Conservation (phyloP, 2,797 vertebrate genomes). For the Paedocypris micromegethes region DNA sequence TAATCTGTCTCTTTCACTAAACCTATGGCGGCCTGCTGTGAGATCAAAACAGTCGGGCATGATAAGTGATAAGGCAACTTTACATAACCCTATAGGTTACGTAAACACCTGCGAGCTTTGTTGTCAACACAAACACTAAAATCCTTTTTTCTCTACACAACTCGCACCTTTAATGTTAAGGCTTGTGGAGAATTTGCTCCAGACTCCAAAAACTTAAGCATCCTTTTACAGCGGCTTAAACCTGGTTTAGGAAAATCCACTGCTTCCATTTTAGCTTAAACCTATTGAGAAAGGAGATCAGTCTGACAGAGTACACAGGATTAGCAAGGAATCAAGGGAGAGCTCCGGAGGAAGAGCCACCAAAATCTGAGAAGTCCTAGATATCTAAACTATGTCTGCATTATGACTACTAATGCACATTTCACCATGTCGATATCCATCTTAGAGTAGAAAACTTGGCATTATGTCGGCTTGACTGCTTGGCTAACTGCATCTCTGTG, state of each 20-base stretch:
- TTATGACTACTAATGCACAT: conserved; percentile 18
- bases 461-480: neutral
- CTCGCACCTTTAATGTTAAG: conserved; percentile 1
- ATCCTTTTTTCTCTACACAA: neutral
- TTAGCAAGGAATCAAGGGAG: conserved; percentile 28
- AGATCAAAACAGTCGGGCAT: conserved; percentile 38
- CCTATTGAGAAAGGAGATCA: conserved; percentile 33
- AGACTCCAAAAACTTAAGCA: conserved; percentile 23
- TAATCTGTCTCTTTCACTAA: conserved; percentile 48
- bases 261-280: conserved; percentile 36
- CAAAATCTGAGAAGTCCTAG: neutral
- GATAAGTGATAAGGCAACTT: conserved; percentile 33
- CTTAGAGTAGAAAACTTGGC: neutral
- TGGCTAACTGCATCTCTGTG: conserved; percentile 7
- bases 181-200: conserved; percentile 3
- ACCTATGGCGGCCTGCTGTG: conserved; percentile 37
- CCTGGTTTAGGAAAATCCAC: conserved; percentile 35
- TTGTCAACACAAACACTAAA: conserved; percentile 5
- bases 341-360: conserved; percentile 10
- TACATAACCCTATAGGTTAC: conserved; percentile 32
- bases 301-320: conserved; percentile 36
- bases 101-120: conserved; percentile 12
- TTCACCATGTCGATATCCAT: conserved; percentile 1
- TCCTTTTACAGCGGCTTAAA: conserved; percentile 39
- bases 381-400: conserved; percentile 10